Base-by-base conservation (phyloP, 2,113 vertebrate genomes). In the Eonycteris spelaea region DNA sequence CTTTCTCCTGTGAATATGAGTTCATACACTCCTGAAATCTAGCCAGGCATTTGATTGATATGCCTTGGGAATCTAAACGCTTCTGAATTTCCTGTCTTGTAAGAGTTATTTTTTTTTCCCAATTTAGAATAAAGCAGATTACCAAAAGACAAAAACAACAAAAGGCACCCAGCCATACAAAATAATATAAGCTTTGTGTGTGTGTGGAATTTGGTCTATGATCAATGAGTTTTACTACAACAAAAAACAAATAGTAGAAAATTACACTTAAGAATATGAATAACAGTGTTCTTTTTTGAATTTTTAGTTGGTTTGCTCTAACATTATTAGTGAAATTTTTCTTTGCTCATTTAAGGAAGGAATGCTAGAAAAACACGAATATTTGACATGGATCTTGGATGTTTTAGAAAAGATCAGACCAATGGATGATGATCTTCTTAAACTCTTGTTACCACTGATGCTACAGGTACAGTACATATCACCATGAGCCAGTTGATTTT, bases 371-470 rank as follows among this genome's bases (percentile, higher is more conserved):
- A 98, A 98, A 84, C 98, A 98, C 0, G 98, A 99, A 40, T 99
- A 98, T 97, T 96, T 99, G 97, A 98, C 98, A 0, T 99, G 98
- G 98, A 98, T 99, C 94, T 96, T 99, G 97, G 98, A 99, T 21
- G 98, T 99, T 63, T 87, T 99, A 84, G 98, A 99, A 89, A 99
- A 99, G 97, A 97, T 98, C 91, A 97, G 98, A 78, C 98, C 98
- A 9, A 95, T 97, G 88, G 99, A 98, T 35, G 98, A 99, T 5
- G 98, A 98, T 22, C 98, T 99, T 59, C 98, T 99, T 9, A 99
- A 99, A 86, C 98, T 99, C 7, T 57, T 99, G 90, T 63, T 99
- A 61, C 98, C 98, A 0, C 96, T 99, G 0, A 98, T 98, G 97
- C 89, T 99, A 84, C 98, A 99, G 98, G 98, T 99, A 98, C 0